These are phyloP conservation scores for Anhinga rufa DNA, from an alignment of 2,113 vertebrate genomes.

Conservation along the genomic window DNA sequence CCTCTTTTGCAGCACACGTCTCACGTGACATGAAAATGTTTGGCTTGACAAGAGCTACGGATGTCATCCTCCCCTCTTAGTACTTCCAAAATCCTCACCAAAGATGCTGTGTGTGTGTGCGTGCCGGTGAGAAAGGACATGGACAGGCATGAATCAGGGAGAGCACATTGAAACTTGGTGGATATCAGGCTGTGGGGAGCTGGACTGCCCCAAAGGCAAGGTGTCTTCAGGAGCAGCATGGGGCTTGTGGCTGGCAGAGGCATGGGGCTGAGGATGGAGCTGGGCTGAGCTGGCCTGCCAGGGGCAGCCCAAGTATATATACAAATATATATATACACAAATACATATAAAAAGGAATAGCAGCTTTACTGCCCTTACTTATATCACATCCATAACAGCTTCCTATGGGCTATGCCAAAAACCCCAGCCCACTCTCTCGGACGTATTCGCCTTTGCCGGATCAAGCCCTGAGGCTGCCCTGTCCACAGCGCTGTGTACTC, in stretches of 20 bases:
- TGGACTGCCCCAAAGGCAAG: background rate
- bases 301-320: background rate
- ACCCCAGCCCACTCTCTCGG: accelerated
- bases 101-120: background rate
- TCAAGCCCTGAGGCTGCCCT: background rate
- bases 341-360: background rate
- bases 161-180: accelerated
- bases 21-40: background rate
- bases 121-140: background rate
- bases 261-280: background rate
- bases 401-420: background rate
- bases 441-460: accelerated
- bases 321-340: background rate
- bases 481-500: background rate
- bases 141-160: background rate
- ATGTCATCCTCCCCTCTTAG: background rate
- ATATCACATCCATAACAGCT: background rate
- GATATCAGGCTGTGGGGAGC: background rate
- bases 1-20: background rate
- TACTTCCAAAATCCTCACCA: background rate
- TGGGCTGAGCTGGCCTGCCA: background rate
- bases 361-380: background rate
- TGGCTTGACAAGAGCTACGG: background rate
- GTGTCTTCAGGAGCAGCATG: background rate
- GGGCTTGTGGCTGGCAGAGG: background rate